Evolutionary conservation across 2,113 vertebrate species (phyloP), one percentile per base, ranked within the genome.

Genomic region (Miniopterus natalensis): DNA sequence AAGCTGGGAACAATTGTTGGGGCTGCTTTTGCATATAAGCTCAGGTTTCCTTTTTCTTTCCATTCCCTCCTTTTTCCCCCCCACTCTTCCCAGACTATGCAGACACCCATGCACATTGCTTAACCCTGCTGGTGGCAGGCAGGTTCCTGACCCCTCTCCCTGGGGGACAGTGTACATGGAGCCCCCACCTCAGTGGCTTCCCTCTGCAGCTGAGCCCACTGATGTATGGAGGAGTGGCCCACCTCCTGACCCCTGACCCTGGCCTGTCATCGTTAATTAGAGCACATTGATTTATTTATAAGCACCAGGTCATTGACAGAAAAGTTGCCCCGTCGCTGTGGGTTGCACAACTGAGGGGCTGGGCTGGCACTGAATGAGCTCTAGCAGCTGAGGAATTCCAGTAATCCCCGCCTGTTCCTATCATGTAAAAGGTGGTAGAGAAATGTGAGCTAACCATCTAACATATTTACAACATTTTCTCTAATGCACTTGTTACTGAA

Each of bases 251-350:
- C 96, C 45, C 83, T 83, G 85, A 79, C 83, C 77, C 85, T 11
- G 14, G 78, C 51, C 51, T 61, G n/a, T 95, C 89, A 88, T 95
- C 12, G 1, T 96, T 95, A 85, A 95, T 94, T 97, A 94, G 90
- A 79, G 47, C 42, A 75, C 74, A 77, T 17, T 90, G 95, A 97
- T 97, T 96, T 96, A 96, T 94, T 90, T 83, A 78, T 85, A 95
- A 96, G 92, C 63, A 61, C 77, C 47, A 75, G 47, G 78, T 90
- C 63, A 85, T 84, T 75, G 84, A 36, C 27, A 51, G 87, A 84
- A 88, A 93, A 90, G 25, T 31, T 79, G 73, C 59, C 85, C 71
- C 1, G 2, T 89, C 31, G 14, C 51, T 83, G 78, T 75, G 84
- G 51, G 45, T 83, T 83, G 79, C 93, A 79, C 55, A 63, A 5